These are phyloP conservation scores for Pristionchus entomophagus DNA, from an alignment of 2,888 invertebrate species.

Conservation along the genomic window DNA sequence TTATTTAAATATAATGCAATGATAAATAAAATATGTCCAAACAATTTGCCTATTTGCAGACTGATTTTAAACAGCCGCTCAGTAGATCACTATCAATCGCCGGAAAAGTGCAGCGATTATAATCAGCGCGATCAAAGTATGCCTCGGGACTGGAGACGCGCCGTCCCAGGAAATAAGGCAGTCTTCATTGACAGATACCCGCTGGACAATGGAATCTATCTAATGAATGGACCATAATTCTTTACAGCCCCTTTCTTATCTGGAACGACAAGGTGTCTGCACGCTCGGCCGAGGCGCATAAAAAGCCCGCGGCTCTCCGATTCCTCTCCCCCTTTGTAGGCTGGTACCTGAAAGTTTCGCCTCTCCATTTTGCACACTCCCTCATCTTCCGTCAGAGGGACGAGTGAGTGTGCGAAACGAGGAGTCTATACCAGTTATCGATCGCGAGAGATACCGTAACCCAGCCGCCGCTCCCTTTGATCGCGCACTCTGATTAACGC, in stretches of 20 bases:
- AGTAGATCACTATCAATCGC: neutral
- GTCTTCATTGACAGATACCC: constrained; percentile 15
- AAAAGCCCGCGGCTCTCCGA: neutral
- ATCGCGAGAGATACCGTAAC: too few species aligned
- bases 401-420: too few species aligned
- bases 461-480: neutral
- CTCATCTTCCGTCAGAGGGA: too few species aligned
- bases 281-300: neutral
- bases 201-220: constrained; percentile 35
- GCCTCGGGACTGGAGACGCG: neutral
- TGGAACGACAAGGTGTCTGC: neutral
- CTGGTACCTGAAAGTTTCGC: too few species aligned
- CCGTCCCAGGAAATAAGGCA: neutral
- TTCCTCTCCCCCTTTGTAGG: too few species aligned
- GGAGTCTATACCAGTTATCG: too few species aligned
- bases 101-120: neutral
- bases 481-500: neutral
- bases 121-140: neutral
- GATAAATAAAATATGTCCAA: neutral
- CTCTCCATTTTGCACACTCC: too few species aligned
- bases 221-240: neutral
- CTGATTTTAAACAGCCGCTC: neutral
- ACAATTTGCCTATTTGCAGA: neutral
- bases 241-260: too few species aligned
- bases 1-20: neutral